Conservation (phyloP, 2,888 invertebrate genomes). For the Erebia epiphron region DNA sequence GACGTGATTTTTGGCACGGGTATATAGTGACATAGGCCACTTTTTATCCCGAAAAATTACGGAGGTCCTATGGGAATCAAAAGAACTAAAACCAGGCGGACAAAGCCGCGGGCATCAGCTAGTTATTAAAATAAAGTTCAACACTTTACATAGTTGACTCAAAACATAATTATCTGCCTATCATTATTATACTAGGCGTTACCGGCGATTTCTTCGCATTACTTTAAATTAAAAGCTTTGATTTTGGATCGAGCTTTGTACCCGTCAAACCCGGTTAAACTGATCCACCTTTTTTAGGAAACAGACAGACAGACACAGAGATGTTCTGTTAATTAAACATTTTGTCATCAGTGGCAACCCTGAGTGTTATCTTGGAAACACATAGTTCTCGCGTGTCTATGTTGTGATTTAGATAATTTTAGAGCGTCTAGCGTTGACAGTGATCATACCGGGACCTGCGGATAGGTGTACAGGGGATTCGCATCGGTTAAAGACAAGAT, state of each 20-base stretch:
- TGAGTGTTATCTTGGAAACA: constrained; percentile 45
- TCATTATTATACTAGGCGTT: too few relatives aligned
- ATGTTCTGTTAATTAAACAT: background rate
- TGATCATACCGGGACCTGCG: background rate
- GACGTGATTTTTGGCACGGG: too few relatives aligned
- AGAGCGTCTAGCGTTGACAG: background rate
- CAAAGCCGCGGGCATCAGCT: too few relatives aligned
- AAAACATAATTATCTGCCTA: too few relatives aligned
- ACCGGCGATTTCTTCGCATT: background rate
- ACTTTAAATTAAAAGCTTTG: background rate
- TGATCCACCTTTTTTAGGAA: too few relatives aligned
- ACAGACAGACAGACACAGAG: too few relatives aligned
- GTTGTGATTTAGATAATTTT: constrained; percentile 54
- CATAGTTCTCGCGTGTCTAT: constrained; percentile 52
- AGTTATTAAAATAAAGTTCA: too few relatives aligned
- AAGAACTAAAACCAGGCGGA: too few relatives aligned
- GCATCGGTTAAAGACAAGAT: background rate
- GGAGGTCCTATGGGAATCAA: too few relatives aligned
- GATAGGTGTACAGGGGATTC: background rate
- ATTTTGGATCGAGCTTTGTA: background rate
- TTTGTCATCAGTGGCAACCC: background rate
- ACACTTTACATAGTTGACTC: too few relatives aligned
- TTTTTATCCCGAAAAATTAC: too few relatives aligned
- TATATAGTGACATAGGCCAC: too few relatives aligned
- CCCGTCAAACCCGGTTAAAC: background rate